Conservation (phyloP, 2,113 vertebrate species). For the Maccullochella peelii region DNA sequence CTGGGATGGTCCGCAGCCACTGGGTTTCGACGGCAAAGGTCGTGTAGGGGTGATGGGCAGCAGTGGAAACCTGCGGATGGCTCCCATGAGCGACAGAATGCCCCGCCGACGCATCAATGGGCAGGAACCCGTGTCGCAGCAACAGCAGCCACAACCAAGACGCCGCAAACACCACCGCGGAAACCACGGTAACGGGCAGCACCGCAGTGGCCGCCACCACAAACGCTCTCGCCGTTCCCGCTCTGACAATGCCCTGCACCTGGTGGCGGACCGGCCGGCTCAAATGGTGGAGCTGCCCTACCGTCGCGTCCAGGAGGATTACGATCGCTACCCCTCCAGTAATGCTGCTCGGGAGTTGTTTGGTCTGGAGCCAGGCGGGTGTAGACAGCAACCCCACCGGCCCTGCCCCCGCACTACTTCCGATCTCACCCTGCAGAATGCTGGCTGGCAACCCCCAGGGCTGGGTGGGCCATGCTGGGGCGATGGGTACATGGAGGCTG, state of each 20-base stretch:
- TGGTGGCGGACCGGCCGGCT: slow-evolving; percentile 90
- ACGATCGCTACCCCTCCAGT: slow-evolving; percentile 89
- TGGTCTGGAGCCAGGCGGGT: slow-evolving; percentile 82
- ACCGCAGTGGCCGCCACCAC: slow-evolving; percentile 86
- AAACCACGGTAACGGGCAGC: slow-evolving; percentile 85
- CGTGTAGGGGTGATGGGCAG: slow-evolving; percentile 83
- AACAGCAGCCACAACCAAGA: slow-evolving; percentile 80
- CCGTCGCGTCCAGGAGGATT: slow-evolving; percentile 90
- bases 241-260: slow-evolving; percentile 95
- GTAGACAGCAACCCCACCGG: slow-evolving; percentile 88
- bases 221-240: slow-evolving; percentile 92
- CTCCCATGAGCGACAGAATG: slow-evolving; percentile 91
- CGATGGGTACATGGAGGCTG: slow-evolving; percentile 80
- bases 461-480: slow-evolving; percentile 85
- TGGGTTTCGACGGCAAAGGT: slow-evolving; percentile 88
- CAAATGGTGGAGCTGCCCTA: slow-evolving; percentile 89
- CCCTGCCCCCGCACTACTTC: slow-evolving; percentile 96
- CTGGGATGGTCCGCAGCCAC: slow-evolving; percentile 84
- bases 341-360: slow-evolving; percentile 88
- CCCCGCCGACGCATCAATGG: slow-evolving; percentile 86
- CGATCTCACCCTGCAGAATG: slow-evolving; percentile 95
- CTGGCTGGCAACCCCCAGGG: slow-evolving; percentile 90
- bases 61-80: slow-evolving; percentile 83
- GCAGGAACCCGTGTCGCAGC: slow-evolving; percentile 83
- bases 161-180: slow-evolving; percentile 85